phyloP scores from a whole-genome alignment of 2,113 vertebrate species.

The Xiphophorus maculatus region DNA sequence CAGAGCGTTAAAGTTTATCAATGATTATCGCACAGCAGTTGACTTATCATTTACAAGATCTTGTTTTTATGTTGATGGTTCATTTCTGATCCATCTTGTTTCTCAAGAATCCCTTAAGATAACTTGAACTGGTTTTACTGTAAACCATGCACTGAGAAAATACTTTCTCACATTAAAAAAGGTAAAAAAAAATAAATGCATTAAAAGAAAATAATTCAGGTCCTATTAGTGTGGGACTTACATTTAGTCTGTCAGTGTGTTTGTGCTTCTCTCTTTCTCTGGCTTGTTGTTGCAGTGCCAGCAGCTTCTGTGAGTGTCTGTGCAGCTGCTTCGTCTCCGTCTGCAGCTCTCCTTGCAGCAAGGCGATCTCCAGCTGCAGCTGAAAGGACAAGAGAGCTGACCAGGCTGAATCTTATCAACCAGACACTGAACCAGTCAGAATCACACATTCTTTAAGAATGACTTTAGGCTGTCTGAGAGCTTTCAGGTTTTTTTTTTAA shows the following conservation, averaged over 20 bases:
- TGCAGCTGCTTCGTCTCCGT: slow-evolving; percentile 77
- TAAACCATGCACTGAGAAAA: not conserved
- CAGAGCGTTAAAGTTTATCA: not conserved
- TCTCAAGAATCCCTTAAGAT: not conserved
- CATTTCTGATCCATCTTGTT: not conserved
- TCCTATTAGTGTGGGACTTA: slow-evolving; percentile 14
- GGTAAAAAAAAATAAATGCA: not conserved
- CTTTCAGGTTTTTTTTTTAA: too few species aligned
- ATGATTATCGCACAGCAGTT: slow-evolving; percentile 13
- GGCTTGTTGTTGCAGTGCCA: slow-evolving; percentile 72
- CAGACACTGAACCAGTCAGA: slow-evolving; percentile 26
- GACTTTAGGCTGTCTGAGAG: slow-evolving; percentile 25
- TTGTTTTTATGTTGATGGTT: slow-evolving; percentile 21
- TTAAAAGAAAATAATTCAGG: not conserved
- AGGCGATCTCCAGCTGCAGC: slow-evolving; percentile 89
- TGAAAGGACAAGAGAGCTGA: slow-evolving; percentile 51
- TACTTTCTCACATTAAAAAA: not conserved
- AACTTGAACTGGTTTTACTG: not conserved
- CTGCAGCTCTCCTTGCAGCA: slow-evolving; percentile 87
- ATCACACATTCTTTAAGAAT: slow-evolving; percentile 40
- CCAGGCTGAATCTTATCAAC: slow-evolving; percentile 40
- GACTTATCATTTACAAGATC: slow-evolving; percentile 17
- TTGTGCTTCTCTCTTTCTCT: slow-evolving; percentile 44
- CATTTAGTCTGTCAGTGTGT: slow-evolving; percentile 57
- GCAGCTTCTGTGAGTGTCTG: slow-evolving; percentile 76